These are phyloP conservation scores for Argyresthia goedartella DNA, from an alignment of 2,888 invertebrate species.

Conservation along the genomic window DNA sequence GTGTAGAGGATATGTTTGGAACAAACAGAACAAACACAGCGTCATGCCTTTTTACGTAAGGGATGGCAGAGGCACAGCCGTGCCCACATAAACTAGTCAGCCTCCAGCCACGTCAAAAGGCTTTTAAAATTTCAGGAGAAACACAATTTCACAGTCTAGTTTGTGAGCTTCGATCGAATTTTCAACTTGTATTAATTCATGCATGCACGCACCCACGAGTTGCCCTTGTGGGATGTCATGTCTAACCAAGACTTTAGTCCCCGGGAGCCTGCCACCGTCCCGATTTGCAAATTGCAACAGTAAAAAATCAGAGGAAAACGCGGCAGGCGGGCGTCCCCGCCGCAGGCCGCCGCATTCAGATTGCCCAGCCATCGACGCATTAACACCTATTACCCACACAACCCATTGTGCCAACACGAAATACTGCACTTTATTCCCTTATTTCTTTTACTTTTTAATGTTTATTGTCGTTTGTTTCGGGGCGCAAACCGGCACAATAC, in stretches of 20 bases:
- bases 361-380: constrained; percentile 52
- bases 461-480: constrained; percentile 68
- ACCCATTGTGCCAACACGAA: constrained; percentile 46
- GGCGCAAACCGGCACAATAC: constrained; percentile 61
- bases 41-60: no score
- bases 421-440: constrained; percentile 44
- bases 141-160: no score
- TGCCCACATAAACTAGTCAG: no score
- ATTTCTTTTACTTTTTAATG: constrained; percentile 51
- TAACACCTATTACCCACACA: constrained; percentile 56
- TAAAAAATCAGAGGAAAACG: neutral
- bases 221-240: no score
- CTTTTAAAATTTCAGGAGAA: no score
- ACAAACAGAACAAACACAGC: no score
- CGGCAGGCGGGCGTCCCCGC: constrained; percentile 17
- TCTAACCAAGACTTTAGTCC: neutral
- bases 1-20: no score
- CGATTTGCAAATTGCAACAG: neutral
- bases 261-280: neutral
- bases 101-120: no score
- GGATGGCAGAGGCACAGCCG: no score
- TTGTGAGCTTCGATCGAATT: no score
- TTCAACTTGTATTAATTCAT: no score
- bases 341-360: constrained; percentile 32
- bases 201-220: no score